Percentiles rank a stretch among this genome's conserved stretches.
Evolutionary conservation across 2,888 invertebrate genomes (phyloP).

Genomic region (Stenchaetothrips biformis): DNA sequence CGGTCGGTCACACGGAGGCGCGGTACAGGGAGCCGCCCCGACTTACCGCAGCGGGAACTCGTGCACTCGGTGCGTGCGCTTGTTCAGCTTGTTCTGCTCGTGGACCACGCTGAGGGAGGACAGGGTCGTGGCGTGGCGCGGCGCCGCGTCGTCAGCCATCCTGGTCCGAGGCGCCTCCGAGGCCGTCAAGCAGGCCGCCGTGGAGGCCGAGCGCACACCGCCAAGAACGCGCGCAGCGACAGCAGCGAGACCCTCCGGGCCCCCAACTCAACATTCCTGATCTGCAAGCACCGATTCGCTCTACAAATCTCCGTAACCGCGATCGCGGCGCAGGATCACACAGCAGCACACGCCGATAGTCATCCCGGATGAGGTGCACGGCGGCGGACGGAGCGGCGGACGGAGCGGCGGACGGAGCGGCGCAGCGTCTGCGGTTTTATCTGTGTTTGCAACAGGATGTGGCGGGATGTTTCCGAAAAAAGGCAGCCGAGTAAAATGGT

Average conservation of each 20-base stretch:
- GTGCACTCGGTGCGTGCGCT: background rate
- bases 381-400: background rate
- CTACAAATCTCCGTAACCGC: too few species aligned
- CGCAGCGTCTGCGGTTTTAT: background rate
- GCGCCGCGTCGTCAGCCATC: constrained; percentile 10
- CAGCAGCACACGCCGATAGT: too few species aligned
- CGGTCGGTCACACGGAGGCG: background rate
- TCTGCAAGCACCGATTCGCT: background rate
- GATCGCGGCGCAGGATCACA: too few species aligned
- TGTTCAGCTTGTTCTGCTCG: constrained; percentile 13
- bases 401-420: background rate
- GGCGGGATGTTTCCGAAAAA: background rate
- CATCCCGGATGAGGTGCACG: too few species aligned
- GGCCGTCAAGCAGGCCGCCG: background rate
- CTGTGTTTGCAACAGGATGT: background rate
- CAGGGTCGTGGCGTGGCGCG: constrained; percentile 4
- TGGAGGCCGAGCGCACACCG: background rate
- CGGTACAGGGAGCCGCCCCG: background rate
- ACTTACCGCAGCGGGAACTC: constrained; percentile 9
- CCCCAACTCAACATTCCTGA: background rate
- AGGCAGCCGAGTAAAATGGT: background rate
- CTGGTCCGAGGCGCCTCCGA: background rate
- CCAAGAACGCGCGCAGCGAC: background rate
- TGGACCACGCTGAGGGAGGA: constrained; percentile 18
- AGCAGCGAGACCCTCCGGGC: background rate